Base-by-base conservation (phyloP, 1,140 invertebrate species). In the Caenorhabditis briggsae region DNA sequence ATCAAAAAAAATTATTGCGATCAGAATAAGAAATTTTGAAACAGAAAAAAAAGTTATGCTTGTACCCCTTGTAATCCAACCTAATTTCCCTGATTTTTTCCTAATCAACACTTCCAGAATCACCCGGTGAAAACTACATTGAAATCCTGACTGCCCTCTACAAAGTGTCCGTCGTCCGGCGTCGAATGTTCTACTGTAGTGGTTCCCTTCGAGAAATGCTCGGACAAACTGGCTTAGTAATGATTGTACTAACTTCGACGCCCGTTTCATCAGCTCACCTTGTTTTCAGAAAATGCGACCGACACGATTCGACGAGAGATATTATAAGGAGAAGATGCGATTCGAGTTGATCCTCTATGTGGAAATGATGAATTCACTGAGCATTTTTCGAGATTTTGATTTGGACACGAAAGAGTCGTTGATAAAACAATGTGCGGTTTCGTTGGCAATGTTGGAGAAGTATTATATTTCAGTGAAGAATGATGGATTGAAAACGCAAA, bases 181-280 rank as follows among this genome's bases (percentile, higher is more conserved):
- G 70, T 78, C 70, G 70, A 53, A 78, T 78, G 70, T 78, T 78
- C 70, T 78, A 78, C 46, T 78, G 70, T 50, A 78, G 53, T 33
- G 70, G 70, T 23, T 23, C 46, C n/a, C 70, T 78, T 78, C 70
- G 70, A 41, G 70, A 78, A 33, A 78, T 78, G 70, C 46, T 78
- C 46, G 70, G 70, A n/a, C 46, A 46, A 41, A 50, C 70, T 41
- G 70, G 70, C 70, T 78, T 78, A 78, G 70, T 78, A 78, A 78
- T 78, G 3, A 46, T 50, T 78, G 70, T 78, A 78, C 70, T 78
- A 78, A 78, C 70, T 78, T 7, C 11, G 7, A 5, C n/a, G 23
- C 12, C 33, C 6, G 41, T 78, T 41, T 50, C 46, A 20, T 78
- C 33, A 78, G 70, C 70, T 78, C 70, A 11, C n/a, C 33, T 23